These are phyloP conservation scores for Archips crataeganus DNA, from an alignment of 2,888 invertebrate genomes.

Conservation along the genomic window DNA sequence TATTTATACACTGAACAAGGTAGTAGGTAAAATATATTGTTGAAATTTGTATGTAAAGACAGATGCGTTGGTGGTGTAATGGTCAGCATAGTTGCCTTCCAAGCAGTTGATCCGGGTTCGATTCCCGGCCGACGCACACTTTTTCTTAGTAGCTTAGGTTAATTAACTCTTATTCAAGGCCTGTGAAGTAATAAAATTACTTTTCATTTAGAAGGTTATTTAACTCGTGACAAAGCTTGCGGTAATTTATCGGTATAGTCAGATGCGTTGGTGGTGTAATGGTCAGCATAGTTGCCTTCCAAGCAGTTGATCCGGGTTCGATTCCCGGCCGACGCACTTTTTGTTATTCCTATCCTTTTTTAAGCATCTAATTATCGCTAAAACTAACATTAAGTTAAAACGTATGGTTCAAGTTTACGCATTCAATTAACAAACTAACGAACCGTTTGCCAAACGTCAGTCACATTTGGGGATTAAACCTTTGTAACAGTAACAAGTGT, in stretches of 20 bases:
- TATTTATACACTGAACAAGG: no score
- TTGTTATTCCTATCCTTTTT: neutral
- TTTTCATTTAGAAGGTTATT: no score
- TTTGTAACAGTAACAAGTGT: conserved; percentile 4
- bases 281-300: conserved; percentile 87
- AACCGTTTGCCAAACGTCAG: conserved; percentile 9
- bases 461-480: conserved; percentile 7
- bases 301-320: conserved; percentile 87
- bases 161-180: neutral
- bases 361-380: neutral
- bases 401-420: neutral
- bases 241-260: no score
- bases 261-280: conserved; percentile 85
- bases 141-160: neutral
- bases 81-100: conserved; percentile 87
- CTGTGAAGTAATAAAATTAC: neutral
- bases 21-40: no score
- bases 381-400: neutral
- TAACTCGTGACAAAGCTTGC: no score
- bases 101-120: conserved; percentile 87
- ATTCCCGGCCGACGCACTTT: conserved; percentile 84
- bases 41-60: no score
- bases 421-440: conserved; percentile 14
- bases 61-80: conserved; percentile 85
- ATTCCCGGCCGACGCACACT: conserved; percentile 49